These are phyloP conservation scores for Ictalurus punctatus DNA, from an alignment of 2,113 vertebrate genomes.

Conservation along the genomic window DNA sequence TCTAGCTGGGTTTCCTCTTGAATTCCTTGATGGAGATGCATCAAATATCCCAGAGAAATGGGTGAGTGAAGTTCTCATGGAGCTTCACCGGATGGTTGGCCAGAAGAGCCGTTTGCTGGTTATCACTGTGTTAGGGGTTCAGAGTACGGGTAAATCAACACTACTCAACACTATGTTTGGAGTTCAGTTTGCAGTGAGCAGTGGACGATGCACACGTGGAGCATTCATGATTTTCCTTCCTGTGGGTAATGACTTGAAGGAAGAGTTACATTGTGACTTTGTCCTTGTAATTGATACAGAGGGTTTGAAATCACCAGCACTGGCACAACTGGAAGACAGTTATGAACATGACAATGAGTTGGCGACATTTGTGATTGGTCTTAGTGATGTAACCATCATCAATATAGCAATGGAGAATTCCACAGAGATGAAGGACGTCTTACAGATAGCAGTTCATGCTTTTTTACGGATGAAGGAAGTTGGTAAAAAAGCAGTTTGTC, in stretches of 20 bases:
- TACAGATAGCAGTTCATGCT: constrained; percentile 58
- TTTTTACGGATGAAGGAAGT: too few species aligned
- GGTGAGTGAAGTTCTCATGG: constrained; percentile 59
- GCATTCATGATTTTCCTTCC: constrained; percentile 67
- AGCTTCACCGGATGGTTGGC: constrained; percentile 56
- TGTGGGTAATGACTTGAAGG: constrained; percentile 54
- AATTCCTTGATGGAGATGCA: constrained; percentile 67
- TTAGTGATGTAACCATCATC: constrained; percentile 60
- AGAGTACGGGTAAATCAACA: constrained; percentile 73
- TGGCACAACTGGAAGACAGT: constrained; percentile 56
- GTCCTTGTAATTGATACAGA: constrained; percentile 49
- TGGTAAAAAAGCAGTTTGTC: too few species aligned
- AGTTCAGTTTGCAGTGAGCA: constrained; percentile 76
- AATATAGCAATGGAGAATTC: constrained; percentile 67
- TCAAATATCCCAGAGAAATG: constrained; percentile 63
- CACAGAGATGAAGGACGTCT: constrained; percentile 60
- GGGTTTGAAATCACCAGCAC: constrained; percentile 44
- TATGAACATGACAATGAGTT: constrained; percentile 72
- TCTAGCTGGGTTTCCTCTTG: constrained; percentile 64
- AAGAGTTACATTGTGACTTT: constrained; percentile 63
- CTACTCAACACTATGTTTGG: constrained; percentile 83
- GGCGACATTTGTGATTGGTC: constrained; percentile 74
- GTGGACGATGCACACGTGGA: constrained; percentile 72
- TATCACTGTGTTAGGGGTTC: constrained; percentile 45
- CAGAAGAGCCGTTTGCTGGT: constrained; percentile 57